These are phyloP conservation scores for Lycocerus yunnanus DNA, from an alignment of 2,888 invertebrate genomes.

Conservation along the genomic window DNA sequence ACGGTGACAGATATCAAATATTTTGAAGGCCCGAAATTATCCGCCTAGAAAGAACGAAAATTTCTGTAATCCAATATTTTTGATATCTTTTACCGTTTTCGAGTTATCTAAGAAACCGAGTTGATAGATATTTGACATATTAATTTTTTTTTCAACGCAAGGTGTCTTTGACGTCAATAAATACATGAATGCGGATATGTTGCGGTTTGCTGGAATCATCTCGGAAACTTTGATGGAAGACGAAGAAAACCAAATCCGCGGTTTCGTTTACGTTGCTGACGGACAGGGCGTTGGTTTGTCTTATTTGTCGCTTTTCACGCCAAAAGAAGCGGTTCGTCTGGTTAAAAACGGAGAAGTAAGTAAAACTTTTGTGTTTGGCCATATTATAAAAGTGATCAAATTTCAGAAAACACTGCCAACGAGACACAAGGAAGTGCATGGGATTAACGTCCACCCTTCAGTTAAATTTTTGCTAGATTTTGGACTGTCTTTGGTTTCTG, in stretches of 20 bases:
- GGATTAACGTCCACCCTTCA: conserved; percentile 74
- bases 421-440: conserved; percentile 80
- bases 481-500: conserved; percentile 75
- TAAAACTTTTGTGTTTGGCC: background rate
- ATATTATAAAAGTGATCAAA: background rate
- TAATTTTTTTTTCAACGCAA: conserved; percentile 48
- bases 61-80: no score
- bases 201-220: conserved; percentile 74
- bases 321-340: conserved; percentile 77
- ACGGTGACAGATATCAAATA: no score
- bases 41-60: no score
- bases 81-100: no score
- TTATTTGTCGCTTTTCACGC: conserved; percentile 76
- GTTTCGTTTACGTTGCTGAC: conserved; percentile 79
- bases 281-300: conserved; percentile 76
- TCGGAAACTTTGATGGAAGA: conserved; percentile 82
- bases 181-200: conserved; percentile 78
- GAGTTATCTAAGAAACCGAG: no score
- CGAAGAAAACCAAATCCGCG: conserved; percentile 78
- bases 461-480: conserved; percentile 78
- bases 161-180: conserved; percentile 80
- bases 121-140: background rate
- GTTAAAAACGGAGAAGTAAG: conserved; percentile 80
- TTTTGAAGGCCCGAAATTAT: no score
- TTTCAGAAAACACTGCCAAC: conserved; percentile 75